Base-by-base conservation (phyloP, 2,113 vertebrate species). In the Solenodon paradoxus region DNA sequence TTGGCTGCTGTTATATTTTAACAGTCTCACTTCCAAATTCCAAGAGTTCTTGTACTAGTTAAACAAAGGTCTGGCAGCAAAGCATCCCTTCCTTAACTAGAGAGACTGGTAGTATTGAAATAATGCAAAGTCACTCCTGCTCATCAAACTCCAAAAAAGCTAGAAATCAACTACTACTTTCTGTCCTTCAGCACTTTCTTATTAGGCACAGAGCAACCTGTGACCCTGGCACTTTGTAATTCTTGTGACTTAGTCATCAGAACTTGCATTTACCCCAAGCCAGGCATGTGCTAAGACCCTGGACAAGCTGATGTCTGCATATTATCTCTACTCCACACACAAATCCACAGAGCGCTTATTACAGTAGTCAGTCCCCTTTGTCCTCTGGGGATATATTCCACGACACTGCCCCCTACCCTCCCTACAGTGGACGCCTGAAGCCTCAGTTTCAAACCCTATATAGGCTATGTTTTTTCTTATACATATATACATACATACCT, bases 1-100 rank as follows among this genome's bases (percentile, higher is more conserved):
- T 71, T 84, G 47, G 10, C 53, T n/a, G 55, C 9, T 85, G 88
- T 97, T 96, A 90, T 68, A 92, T 81, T 95, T 97, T 96, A 97
- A 95, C 96, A 94, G 77, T 72, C 20, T 86, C 15, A 68, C 74
- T 38, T 85, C 61, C 19, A 74, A 45, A 40, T 94, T 82, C 47
- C 6, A 72, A 51, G 59, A 90, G 32, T 88, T 89, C 88, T 86
- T 92, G 28, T 90, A 22, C 38, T 95, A 57, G 63, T 42, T 96
- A 92, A 80, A 71, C 1, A 63, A 40, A 82, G 35, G 9, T 71
- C 63, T 7, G 24, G 55, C 28, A 84, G 26, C 47, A 86, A n/a
- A 28, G 45, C 35, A n/a, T 75, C 64, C 38, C 9, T 72, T 74
- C 9, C 53, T 86, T 94, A 82, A 32, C 53, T 45, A 86, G 66